These are phyloP conservation scores for Dolichopus griseipennis DNA, from an alignment of 2,888 invertebrate species.

Conservation along the genomic window DNA sequence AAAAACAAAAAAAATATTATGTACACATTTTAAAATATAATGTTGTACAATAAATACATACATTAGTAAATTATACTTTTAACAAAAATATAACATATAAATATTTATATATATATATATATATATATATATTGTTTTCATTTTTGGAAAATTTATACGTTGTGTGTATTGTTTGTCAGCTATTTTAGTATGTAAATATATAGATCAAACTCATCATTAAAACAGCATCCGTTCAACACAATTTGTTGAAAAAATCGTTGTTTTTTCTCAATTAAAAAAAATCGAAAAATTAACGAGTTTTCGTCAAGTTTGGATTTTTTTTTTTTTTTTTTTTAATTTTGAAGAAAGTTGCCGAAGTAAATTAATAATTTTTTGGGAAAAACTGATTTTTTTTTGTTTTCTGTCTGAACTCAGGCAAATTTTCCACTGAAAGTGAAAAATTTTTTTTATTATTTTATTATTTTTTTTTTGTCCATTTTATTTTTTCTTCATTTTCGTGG, in stretches of 20 bases:
- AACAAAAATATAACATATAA: too few species aligned
- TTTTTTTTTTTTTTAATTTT: neutral
- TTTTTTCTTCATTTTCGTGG: too few species aligned
- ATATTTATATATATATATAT: too few species aligned
- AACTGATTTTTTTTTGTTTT: neutral
- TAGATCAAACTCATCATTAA: slow-evolving; percentile 6
- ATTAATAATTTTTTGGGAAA: neutral
- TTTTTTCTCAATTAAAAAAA: neutral
- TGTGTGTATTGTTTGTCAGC: neutral
- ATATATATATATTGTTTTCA: neutral
- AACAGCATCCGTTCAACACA: neutral
- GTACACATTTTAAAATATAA: too few species aligned
- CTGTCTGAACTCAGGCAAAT: too few species aligned
- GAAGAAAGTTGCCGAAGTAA: neutral
- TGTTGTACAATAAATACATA: too few species aligned
- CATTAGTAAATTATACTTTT: too few species aligned
- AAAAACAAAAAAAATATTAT: too few species aligned
- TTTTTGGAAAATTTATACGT: neutral
- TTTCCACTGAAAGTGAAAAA: too few species aligned
- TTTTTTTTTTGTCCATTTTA: too few species aligned
- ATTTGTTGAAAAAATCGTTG: too few species aligned
- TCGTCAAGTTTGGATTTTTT: neutral
- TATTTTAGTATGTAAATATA: neutral
- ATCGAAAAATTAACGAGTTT: neutral
- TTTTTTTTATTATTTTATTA: too few species aligned